Percentiles rank a stretch among this genome's conserved stretches.
Conservation (phyloP, 1,140 invertebrate species). For the Hylaeus volcanicus region DNA sequence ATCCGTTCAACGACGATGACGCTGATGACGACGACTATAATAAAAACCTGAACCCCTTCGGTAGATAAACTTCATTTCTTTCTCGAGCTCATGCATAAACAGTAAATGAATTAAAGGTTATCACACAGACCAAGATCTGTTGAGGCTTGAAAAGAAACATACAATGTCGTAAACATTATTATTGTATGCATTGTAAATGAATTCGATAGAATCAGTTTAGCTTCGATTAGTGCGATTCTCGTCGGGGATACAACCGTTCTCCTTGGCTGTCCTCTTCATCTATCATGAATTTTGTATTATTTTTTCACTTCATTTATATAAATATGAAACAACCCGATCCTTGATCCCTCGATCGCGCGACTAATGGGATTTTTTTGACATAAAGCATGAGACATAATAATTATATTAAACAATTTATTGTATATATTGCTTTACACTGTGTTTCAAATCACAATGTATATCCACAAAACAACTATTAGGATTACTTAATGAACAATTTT, state of each 20-base stretch:
- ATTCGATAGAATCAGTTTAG: not conserved
- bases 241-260: not conserved
- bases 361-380: not conserved
- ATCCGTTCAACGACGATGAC: conserved; percentile 76
- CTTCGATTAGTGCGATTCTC: not conserved
- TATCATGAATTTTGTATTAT: conserved; percentile 32
- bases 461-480: conserved; percentile 7
- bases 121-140: conserved; percentile 4
- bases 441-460: conserved; percentile 9
- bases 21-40: conserved; percentile 82
- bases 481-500: not conserved
- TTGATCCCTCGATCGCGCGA: not conserved
- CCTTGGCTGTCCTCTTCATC: not conserved
- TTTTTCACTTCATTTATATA: not conserved
- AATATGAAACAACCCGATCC: not conserved
- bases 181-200: conserved; percentile 7
- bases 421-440: conserved; percentile 32
- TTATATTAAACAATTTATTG: conserved; percentile 30
- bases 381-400: not conserved
- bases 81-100: not conserved
- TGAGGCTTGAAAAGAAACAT: conserved; percentile 10
- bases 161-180: conserved; percentile 3
- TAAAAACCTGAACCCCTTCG: conserved; percentile 86
- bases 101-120: conserved; percentile 14
- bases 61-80: conserved; percentile 67